Evolutionary conservation across 1,140 invertebrate species (phyloP).

Genomic region (Ceratina japonica): DNA sequence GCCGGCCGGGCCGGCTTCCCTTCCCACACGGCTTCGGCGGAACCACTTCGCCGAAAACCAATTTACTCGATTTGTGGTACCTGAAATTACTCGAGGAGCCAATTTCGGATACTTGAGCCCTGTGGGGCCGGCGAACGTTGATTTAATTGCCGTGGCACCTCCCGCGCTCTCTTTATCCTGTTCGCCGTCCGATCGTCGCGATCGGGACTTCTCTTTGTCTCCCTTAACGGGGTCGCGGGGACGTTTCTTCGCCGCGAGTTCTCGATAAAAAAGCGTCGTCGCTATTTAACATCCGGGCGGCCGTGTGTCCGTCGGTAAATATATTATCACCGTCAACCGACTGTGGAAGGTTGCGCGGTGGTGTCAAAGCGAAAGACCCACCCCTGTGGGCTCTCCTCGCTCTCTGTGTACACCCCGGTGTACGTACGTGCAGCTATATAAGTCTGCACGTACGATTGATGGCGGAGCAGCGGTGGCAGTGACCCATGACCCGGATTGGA

Average conservation of each 20-base stretch:
- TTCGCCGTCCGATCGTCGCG: neutral
- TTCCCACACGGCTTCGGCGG: neutral
- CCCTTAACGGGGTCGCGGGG: neutral
- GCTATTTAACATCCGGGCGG: conserved; percentile 9
- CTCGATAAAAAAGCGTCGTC: neutral
- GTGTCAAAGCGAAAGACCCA: conserved; percentile 48
- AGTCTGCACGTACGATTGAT: conserved; percentile 69
- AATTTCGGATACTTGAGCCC: no score
- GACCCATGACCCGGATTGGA: conserved; percentile 77
- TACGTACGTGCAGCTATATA: conserved; percentile 14
- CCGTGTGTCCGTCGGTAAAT: conserved; percentile 30
- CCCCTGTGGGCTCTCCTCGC: conserved; percentile 5
- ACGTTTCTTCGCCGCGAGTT: neutral
- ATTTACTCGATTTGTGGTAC: conserved; percentile 19
- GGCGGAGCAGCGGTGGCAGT: conserved; percentile 72
- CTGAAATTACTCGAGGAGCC: conserved; percentile 32
- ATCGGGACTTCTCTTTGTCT: neutral
- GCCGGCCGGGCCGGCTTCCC: neutral
- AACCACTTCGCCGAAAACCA: conserved; percentile 17
- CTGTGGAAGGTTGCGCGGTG: conserved; percentile 37
- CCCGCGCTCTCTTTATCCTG: no score
- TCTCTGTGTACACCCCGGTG: conserved; percentile 8
- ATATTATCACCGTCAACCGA: conserved; percentile 40
- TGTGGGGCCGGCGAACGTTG: neutral
- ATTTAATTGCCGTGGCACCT: neutral